phyloP scores from a whole-genome alignment of 2,888 invertebrate genomes.

The Parascotia fuliginaria region DNA sequence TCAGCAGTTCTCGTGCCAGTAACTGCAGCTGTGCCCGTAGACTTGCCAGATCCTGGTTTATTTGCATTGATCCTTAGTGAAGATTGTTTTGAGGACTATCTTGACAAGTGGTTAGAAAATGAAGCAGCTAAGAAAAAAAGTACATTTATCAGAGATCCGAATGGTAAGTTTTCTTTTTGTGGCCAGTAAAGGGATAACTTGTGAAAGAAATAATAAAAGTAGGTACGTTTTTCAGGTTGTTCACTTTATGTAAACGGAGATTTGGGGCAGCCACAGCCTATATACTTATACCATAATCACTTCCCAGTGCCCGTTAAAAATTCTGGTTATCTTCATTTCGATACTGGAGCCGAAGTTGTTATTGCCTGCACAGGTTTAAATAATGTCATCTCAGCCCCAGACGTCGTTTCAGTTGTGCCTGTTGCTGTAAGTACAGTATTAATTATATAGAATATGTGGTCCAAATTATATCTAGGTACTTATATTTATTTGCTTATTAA shows the following conservation, averaged over 20 bases:
- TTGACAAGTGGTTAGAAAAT: conserved; percentile 66
- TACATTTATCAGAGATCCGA: conserved; percentile 42
- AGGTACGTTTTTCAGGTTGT: neutral
- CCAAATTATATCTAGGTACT: too few relatives aligned
- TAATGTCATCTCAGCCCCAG: conserved; percentile 65
- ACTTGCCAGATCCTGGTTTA: conserved; percentile 62
- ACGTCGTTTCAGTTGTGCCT: conserved; percentile 51
- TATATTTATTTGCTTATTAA: too few relatives aligned
- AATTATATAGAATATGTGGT: too few relatives aligned
- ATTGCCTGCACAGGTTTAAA: conserved; percentile 69
- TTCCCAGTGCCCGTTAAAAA: conserved; percentile 67
- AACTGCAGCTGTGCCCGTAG: conserved; percentile 42
- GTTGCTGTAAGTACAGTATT: conserved; percentile 55
- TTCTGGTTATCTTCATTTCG: conserved; percentile 62
- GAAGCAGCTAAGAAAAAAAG: conserved; percentile 57
- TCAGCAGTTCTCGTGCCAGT: conserved; percentile 42
- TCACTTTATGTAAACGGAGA: conserved; percentile 76
- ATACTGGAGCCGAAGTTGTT: conserved; percentile 61
- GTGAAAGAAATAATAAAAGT: too few relatives aligned
- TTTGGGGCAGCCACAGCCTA: conserved; percentile 85
- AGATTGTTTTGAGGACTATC: conserved; percentile 75
- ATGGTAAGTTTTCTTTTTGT: conserved; percentile 49
- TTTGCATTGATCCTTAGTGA: conserved; percentile 65
- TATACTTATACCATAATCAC: conserved; percentile 77
- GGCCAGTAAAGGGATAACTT: too few relatives aligned